These are phyloP conservation scores for Lagria hirta DNA, from an alignment of 2,888 invertebrate species.

Conservation along the genomic window DNA sequence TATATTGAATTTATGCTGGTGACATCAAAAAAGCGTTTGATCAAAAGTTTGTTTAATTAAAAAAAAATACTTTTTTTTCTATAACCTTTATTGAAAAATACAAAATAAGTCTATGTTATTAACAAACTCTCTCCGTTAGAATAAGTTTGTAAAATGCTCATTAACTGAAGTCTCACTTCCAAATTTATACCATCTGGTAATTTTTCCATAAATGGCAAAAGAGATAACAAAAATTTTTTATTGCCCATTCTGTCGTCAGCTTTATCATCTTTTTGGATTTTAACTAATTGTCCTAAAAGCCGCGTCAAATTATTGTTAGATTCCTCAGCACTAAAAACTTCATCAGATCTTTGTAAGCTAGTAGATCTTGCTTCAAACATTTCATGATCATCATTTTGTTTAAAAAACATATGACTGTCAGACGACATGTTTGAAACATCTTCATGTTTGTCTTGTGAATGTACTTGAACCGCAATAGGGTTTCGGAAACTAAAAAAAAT, in stretches of 20 bases:
- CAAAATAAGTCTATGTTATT: slow-evolving; percentile 10
- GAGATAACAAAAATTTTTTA: slow-evolving; percentile 41
- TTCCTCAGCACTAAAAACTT: slow-evolving; percentile 11
- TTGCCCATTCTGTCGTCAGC: slow-evolving; percentile 43
- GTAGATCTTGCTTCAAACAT: slow-evolving; percentile 8
- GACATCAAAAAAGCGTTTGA: background rate
- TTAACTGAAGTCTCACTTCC: slow-evolving; percentile 42
- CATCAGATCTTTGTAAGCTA: background rate
- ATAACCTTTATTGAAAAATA: slow-evolving; percentile 1
- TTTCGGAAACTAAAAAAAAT: no score
- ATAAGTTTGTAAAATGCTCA: slow-evolving; percentile 40
- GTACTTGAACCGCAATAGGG: no score
- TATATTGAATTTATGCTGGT: no score
- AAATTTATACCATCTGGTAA: slow-evolving; percentile 44
- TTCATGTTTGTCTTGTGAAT: slow-evolving; percentile 9
- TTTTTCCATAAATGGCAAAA: slow-evolving; percentile 43
- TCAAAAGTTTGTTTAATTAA: background rate
- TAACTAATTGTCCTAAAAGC: slow-evolving; percentile 29
- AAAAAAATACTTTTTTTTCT: background rate
- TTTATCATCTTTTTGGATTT: slow-evolving; percentile 38
- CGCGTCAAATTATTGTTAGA: slow-evolving; percentile 1
- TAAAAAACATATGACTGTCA: no score
- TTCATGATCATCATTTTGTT: no score
- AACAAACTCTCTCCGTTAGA: slow-evolving; percentile 25
- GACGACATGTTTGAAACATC: slow-evolving; percentile 5